Base-by-base conservation (phyloP, 2,797 vertebrate species). In the Pseudochaenichthys georgianus region DNA sequence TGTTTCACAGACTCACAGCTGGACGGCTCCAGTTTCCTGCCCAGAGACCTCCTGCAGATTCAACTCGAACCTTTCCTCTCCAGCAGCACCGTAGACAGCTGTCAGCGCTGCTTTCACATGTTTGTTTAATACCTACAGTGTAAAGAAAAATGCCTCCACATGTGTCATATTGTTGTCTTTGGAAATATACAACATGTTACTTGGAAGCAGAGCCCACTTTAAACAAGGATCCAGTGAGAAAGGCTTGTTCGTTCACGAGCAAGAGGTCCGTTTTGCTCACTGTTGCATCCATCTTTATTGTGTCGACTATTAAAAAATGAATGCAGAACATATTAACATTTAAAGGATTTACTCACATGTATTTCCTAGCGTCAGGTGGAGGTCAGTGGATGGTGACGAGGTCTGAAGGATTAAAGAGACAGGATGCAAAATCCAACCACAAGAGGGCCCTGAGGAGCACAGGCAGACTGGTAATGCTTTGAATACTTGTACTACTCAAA, bases 1-100 rank as follows among this genome's bases (percentile, higher is more conserved):
- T 92, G 90, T 85, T 87, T 90, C 21, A 68, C 76, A 70, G 91
- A 90, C 73, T 88, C 87, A 54, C 81, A 76, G 81, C 71, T 84
- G 80, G 81, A 75, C 3, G 62, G 64, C 74, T 89, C 85, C 9
- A 46, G 73, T 59, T 92, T 92, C 81, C 87, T 89, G 67, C 84
- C 78, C 46, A 61, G 84, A 15, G 4, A 77, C 3, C 28, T 76
- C 53, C 83, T 90, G 45, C 85, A 73, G 42, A 85, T 89, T 71
- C 83, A 82, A 13, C 77, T 91, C 2, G 41, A 88, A 9, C 58
- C 85, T 17, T 88, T 91, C 52, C 68, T 87, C 72, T 89, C 82
- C 71, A 77, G 23, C 75, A 76, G 60, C 68, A 83, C 65, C 64
- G 31, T 73, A 82, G 80, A 51, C 60, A 10, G 52, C 70, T 0